Conservation (phyloP, 1,140 invertebrate species). For the Gonatopus flavifemur region DNA sequence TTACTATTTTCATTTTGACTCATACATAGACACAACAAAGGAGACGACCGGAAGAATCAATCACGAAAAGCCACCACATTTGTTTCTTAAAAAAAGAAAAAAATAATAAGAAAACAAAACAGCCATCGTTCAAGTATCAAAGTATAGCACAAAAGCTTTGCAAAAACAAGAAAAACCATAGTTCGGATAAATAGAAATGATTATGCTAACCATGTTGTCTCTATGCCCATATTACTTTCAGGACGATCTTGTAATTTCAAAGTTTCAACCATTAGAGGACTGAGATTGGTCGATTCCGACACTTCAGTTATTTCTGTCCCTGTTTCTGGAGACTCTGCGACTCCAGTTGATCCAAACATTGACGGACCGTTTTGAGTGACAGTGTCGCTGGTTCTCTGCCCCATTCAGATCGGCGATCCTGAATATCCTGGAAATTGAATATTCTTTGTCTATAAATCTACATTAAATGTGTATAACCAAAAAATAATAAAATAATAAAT, state of each 20-base stretch:
- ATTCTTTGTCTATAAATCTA: background rate
- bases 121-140: background rate
- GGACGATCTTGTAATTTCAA: slow-evolving; percentile 47
- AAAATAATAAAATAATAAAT: background rate
- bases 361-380: slow-evolving; percentile 48
- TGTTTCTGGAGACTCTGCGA: slow-evolving; percentile 41
- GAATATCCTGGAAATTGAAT: background rate
- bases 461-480: background rate
- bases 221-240: slow-evolving; percentile 53
- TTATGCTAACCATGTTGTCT: slow-evolving; percentile 50
- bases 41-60: too few relatives aligned
- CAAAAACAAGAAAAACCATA: background rate
- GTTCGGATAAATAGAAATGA: slow-evolving; percentile 1
- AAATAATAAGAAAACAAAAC: too few relatives aligned
- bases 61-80: too few relatives aligned
- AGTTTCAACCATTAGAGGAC: slow-evolving; percentile 52
- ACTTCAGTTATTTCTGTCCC: slow-evolving; percentile 44
- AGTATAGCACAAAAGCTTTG: background rate
- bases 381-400: slow-evolving; percentile 43
- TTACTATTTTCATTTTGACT: too few relatives aligned
- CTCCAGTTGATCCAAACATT: slow-evolving; percentile 48
- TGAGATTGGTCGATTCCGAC: slow-evolving; percentile 50
- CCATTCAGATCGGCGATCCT: slow-evolving; percentile 42
- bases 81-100: too few relatives aligned
- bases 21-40: too few relatives aligned